Conservation (phyloP, 1,140 invertebrate genomes). For the Leucophenga varia region DNA sequence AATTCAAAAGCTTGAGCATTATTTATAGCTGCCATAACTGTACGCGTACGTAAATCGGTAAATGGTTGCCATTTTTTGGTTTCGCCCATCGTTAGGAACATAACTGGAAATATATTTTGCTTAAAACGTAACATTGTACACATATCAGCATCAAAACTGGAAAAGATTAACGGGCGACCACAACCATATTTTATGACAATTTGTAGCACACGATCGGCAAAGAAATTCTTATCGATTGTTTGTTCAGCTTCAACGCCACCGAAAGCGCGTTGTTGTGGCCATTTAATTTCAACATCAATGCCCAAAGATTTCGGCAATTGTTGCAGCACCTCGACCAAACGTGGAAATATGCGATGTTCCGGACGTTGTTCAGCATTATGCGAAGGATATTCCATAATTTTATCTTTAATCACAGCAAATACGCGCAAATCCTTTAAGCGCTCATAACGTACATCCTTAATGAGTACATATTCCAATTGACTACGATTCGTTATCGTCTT, state of each 20-base stretch:
- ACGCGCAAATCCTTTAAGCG: slow-evolving; percentile 84
- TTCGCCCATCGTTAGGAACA: slow-evolving; percentile 88
- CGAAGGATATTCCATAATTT: slow-evolving; percentile 43
- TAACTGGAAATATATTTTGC: slow-evolving; percentile 92
- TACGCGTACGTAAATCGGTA: slow-evolving; percentile 77
- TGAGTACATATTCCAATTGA: slow-evolving; percentile 83
- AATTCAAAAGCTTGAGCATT: slow-evolving; percentile 79
- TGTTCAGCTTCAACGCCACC: slow-evolving; percentile 86
- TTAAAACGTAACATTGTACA: slow-evolving; percentile 89
- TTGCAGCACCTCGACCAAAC: slow-evolving; percentile 79
- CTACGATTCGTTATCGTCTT: slow-evolving; percentile 67
- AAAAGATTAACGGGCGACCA: slow-evolving; percentile 82
- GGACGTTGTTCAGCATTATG: slow-evolving; percentile 56
- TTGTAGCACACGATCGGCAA: slow-evolving; percentile 77
- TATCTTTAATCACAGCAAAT: slow-evolving; percentile 43
- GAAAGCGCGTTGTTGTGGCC: slow-evolving; percentile 82
- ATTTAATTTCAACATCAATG: slow-evolving; percentile 96
- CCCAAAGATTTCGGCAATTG: slow-evolving; percentile 79
- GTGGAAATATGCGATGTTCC: slow-evolving; percentile 91
- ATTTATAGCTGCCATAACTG: slow-evolving; percentile 76
- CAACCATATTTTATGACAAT: slow-evolving; percentile 75
- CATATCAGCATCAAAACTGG: slow-evolving; percentile 93
- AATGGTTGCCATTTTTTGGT: slow-evolving; percentile 79
- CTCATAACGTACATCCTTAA: slow-evolving; percentile 86
- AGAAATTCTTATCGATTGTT: slow-evolving; percentile 87